Evolutionary conservation across 2,888 invertebrate genomes (phyloP).

Genomic region (Pemphredon lugubris): DNA sequence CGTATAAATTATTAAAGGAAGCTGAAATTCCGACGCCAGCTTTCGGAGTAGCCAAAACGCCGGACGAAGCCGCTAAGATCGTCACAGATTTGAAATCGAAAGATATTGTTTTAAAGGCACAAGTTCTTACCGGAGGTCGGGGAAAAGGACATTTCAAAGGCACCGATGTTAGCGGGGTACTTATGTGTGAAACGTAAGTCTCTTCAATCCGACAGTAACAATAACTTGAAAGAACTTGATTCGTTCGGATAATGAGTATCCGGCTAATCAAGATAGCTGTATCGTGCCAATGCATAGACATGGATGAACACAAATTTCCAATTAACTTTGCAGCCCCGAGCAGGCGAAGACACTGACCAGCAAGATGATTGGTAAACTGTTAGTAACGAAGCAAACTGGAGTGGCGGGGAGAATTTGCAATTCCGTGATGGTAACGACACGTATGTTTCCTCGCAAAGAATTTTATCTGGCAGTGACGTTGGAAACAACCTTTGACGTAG

Average conservation of each 20-base stretch:
- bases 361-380: slow-evolving; percentile 93
- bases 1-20: slow-evolving; percentile 91
- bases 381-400: slow-evolving; percentile 97
- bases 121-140: slow-evolving; percentile 95
- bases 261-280: too few relatives aligned
- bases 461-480: slow-evolving; percentile 98
- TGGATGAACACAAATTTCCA: neutral
- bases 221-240: neutral
- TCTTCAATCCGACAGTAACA: too few relatives aligned
- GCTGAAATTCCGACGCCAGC: slow-evolving; percentile 93
- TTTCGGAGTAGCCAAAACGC: slow-evolving; percentile 91
- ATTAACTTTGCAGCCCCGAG: slow-evolving; percentile 84
- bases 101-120: slow-evolving; percentile 92
- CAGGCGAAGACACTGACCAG: slow-evolving; percentile 89
- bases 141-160: slow-evolving; percentile 95
- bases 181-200: slow-evolving; percentile 90
- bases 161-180: slow-evolving; percentile 95
- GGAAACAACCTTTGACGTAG: slow-evolving; percentile 91
- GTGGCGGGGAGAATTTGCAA: slow-evolving; percentile 94
- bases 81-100: slow-evolving; percentile 88
- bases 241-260: neutral
- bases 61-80: slow-evolving; percentile 89
- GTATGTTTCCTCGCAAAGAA: slow-evolving; percentile 96
- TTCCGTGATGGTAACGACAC: slow-evolving; percentile 96
- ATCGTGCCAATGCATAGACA: too few relatives aligned